Evolutionary conservation across 2,888 invertebrate species (phyloP), one percentile per base, ranked within the genome.

Genomic region (Chydorus sphaericus): DNA sequence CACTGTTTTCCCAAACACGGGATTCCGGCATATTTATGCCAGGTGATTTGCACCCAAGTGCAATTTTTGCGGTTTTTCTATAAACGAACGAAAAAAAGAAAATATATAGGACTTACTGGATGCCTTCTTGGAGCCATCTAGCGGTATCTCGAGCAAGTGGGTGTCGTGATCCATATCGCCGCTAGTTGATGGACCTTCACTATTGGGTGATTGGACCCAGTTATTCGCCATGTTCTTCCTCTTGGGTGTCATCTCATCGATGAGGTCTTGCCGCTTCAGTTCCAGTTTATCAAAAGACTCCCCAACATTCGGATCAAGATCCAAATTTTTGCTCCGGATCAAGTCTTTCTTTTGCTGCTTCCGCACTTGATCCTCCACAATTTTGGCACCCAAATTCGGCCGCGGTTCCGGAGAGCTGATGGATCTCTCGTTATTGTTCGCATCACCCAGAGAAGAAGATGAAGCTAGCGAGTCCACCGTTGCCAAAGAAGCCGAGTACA

Each of bases 261-360:
- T 62, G 33, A 62, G 58, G 38, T 59, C 55, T 10, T 59, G 36
- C 30, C 62, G 48, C 38, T 61, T 61, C 39, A 53, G 56, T 30
- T 58, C 58, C 30, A 62, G 61, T 31, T 60, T 59, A 37, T 62
- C 60, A 39, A 61, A 48, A 3, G 60, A 59, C 16, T 60, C 59
- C n/a, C 61, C 60, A 10, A 60, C 59, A 37, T 61, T 60, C n/a
- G n/a, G n/a, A 28, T 61, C 52, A 10, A 61, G 57, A 30, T 58
- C 58, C 8, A 61, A 56, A 29, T 61, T 61, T 3, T 60, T 60
- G 51, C 59, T 60, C 23, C 53, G 56, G 23, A 44, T 53, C 3
- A 58, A 59, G 11, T 55, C 54, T 10, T 57, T 26, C 48, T 60
- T 61, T 55, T 60, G 57, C 16, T 52, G 51, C 30, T 60, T 59